A percentile compares a stretch with the other conserved stretches of the same genome.
These are phyloP conservation scores for Hemicrepidius hirtus DNA, from an alignment of 2,888 invertebrate species.

Conservation along the genomic window DNA sequence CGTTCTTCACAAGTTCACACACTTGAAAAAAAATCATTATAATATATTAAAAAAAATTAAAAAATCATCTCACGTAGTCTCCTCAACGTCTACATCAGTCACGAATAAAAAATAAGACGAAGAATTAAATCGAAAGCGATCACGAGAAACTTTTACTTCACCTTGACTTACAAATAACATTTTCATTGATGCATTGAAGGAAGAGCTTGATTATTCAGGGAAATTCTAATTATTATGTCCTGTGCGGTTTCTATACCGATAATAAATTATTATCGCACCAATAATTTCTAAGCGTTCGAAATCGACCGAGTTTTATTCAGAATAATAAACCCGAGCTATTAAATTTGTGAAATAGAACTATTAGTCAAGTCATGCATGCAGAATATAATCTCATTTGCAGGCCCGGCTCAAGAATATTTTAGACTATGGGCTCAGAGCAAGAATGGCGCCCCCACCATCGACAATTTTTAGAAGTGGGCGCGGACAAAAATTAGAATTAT, in stretches of 20 bases:
- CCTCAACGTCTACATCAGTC: not conserved
- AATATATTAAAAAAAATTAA: not conserved
- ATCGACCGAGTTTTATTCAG: too few species aligned
- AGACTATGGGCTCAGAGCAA: too few species aligned
- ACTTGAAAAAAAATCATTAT: not conserved
- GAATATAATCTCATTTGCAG: too few species aligned
- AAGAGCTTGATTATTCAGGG: not conserved
- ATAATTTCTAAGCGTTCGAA: not conserved
- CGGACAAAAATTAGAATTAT: too few species aligned
- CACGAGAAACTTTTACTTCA: constrained; percentile 22
- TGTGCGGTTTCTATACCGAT: not conserved
- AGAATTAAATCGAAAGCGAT: constrained; percentile 18
- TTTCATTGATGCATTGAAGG: constrained; percentile 17
- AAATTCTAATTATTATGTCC: not conserved
- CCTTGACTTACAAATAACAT: constrained; percentile 10
- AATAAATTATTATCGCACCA: not conserved
- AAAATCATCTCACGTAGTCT: constrained; percentile 1
- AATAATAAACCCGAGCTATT: too few species aligned
- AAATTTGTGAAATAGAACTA: too few species aligned
- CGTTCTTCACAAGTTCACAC: not conserved
- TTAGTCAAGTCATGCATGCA: too few species aligned
- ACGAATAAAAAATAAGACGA: constrained; percentile 3
- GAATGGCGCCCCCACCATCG: too few species aligned
- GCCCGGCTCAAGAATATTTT: too few species aligned
- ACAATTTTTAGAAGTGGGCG: too few species aligned